Percentiles rank a stretch among this genome's conserved stretches.
Conservation (phyloP, 2,888 invertebrate species). For the Lithophane ornitopus region DNA sequence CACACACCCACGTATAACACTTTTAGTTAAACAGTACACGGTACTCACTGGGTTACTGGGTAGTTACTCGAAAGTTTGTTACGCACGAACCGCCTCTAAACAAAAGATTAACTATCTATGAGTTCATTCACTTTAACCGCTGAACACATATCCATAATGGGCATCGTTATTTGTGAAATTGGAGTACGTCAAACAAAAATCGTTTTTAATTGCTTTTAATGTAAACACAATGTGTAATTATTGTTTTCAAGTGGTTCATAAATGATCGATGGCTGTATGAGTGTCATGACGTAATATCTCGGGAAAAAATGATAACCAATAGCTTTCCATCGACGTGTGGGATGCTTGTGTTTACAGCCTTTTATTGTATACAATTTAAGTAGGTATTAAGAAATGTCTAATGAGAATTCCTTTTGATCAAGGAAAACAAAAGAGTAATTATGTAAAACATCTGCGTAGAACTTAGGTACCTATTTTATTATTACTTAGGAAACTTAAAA, state of each 20-base stretch:
- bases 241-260: conserved; percentile 68
- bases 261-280: conserved; percentile 65
- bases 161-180: conserved; percentile 58
- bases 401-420: background rate
- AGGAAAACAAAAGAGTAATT: background rate
- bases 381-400: background rate
- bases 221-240: conserved; percentile 76
- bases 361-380: conserved; percentile 10
- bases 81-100: background rate
- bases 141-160: conserved; percentile 33
- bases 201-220: conserved; percentile 77
- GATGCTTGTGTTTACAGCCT: conserved; percentile 13
- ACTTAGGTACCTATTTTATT: background rate
- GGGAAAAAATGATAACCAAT: conserved; percentile 35
- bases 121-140: conserved; percentile 43
- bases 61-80: background rate
- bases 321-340: conserved; percentile 19
- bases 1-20: too few relatives aligned
- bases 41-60: background rate
- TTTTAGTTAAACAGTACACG: background rate
- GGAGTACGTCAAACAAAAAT: conserved; percentile 70
- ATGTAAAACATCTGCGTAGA: background rate
- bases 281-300: conserved; percentile 64
- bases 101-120: background rate
- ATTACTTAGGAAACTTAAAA: background rate